Conservation (phyloP, 92 coral and sea anemone genomes). For the Diadumene lineata region DNA sequence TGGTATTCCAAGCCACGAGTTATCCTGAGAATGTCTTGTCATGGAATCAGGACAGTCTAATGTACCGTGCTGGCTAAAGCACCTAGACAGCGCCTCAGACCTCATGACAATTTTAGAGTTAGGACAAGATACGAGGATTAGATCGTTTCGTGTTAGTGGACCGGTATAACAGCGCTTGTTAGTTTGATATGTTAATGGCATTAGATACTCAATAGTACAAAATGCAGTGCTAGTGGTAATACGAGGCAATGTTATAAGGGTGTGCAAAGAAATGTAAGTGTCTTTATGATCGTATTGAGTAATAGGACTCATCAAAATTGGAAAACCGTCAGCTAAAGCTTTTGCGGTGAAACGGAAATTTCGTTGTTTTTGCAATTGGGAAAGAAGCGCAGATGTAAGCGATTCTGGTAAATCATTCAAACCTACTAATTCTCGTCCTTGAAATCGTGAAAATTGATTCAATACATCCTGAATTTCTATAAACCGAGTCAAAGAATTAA, state of each 20-base stretch:
- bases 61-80: constrained; percentile 4
- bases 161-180: background rate
- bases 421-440: background rate
- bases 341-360: background rate
- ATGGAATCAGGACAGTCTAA: constrained; percentile 19
- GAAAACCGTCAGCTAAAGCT: constrained; percentile 1
- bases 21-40: background rate
- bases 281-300: background rate
- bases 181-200: constrained; percentile 2
- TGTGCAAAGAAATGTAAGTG: background rate
- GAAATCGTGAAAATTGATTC: background rate
- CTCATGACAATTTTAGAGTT: background rate
- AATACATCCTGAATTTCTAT: too few relatives aligned
- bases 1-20: constrained; percentile 24
- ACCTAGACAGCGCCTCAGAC: background rate
- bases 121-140: constrained; percentile 9
- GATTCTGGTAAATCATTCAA: background rate
- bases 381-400: background rate
- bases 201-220: background rate
- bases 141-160: constrained; percentile 16
- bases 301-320: background rate
- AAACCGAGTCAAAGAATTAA: too few relatives aligned
- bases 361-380: constrained; percentile 5
- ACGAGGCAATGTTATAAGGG: background rate
- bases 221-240: background rate